Base-by-base conservation (phyloP, 1,140 invertebrate genomes). In the Drosophila bocqueti region DNA sequence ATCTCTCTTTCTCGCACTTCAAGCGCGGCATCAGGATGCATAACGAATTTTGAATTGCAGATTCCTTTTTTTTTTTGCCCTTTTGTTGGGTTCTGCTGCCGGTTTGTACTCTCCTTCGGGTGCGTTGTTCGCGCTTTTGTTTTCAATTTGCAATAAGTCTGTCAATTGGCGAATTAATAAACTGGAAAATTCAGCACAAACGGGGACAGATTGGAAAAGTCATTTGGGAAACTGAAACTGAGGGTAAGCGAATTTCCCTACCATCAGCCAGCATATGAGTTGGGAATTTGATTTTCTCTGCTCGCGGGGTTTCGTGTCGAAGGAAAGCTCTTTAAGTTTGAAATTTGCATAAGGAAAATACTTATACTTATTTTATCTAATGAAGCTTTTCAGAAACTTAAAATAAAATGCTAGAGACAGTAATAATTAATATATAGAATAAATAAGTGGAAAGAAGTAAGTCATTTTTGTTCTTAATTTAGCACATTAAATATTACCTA, bases 81-180 rank as follows among this genome's bases (percentile, higher is more conserved):
- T 59, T 15, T 72, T 55, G 31, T 38, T 49, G 18, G 18, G 58
- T 58, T 15, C 29, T 49, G 50, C n/a, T 64, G 62, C 34, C 38
- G 47, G 16, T 52, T 69, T 69, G 66, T 34, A 54, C 31, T 38
- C 62, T 69, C 40, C 69, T 58, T 58, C 63, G 52, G 76, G 57
- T 79, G 55, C 65, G 74, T 57, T 80, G 83, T 86, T 86, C 83
- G 76, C 85, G 85, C 85, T 89, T 87, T 89, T 89, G 84, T 89
- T 89, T 89, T 90, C 89, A 91, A 91, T 91, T 91, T 91, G 82
- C 90, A 89, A 89, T 91, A 91, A 91, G 90, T 91, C 85, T 90
- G 91, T 92, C 91, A 92, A 91, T 92, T 92, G 90, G 90, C 91
- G 90, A 92, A 92, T 91, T 92, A 92, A 92, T 90, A 92, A 92